Evolutionary conservation across 2,797 vertebrate species (phyloP), one percentile per base, ranked within the genome.

Genomic region (Melanotaenia nigrans): DNA sequence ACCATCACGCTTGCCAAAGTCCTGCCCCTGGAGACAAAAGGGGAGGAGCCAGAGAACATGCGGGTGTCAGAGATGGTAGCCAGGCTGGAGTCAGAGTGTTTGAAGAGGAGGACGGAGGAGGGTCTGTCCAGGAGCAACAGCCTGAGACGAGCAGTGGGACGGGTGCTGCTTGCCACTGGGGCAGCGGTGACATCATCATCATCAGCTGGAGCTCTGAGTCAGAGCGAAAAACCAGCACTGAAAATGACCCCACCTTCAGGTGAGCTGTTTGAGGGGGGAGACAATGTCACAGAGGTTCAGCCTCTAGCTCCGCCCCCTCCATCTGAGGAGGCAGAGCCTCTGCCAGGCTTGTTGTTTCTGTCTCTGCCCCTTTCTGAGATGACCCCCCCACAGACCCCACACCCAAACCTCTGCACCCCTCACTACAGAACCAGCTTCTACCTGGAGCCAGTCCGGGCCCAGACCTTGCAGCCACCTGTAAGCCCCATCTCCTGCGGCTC

Each of bases 41-140:
- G 91, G 33, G 95, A 95, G 72, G 87, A 92, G 82, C 81, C 81
- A 0, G 97, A 98, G 74, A 94, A 95, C 0, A 66, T 98, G 71
- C 90, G 92, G 0, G 97, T 99, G 77, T 93, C 96, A 4, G 97
- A 98, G 90, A 97, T 98, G 96, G 97, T 99, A 61, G 97, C 98
- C 20, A 95, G 82, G 93, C 90, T 99, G 74, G 97, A 99, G 86
- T 97, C 95, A 0, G 95, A 97, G 85, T 97, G 96, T 87, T 88
- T 97, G 89, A 91, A 85, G 85, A 92, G 88, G 20, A 57, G 59
- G 88, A 89, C 67, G 56, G 93, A 4, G 93, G 94, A 94, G 0
- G 88, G 92, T 16, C 93, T 97, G 55, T 97, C 96, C 0, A 89
- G 96, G 24, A 97, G 84, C 90, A 97, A 95, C 92, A 96, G 96